phyloP scores from a whole-genome alignment of 2,888 invertebrate species.

The Luffia ferchaultella region DNA sequence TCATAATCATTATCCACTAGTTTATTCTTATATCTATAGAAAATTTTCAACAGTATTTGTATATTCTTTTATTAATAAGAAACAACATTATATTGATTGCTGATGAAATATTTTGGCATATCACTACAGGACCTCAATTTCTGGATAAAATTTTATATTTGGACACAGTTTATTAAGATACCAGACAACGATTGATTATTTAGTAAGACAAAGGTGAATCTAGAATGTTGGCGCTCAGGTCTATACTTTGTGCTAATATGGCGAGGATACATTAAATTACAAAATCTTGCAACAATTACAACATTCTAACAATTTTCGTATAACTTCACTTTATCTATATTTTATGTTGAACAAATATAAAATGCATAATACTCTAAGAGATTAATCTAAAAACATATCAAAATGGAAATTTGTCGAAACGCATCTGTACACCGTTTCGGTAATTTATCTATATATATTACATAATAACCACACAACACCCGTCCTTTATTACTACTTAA shows the following conservation, averaged over 20 bases:
- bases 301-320: constrained; percentile 46
- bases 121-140: constrained; percentile 61
- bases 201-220: too few relatives aligned
- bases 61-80: constrained; percentile 58
- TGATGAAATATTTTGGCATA: constrained; percentile 62
- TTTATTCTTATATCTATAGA: constrained; percentile 58
- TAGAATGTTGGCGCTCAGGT: too few relatives aligned
- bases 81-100: constrained; percentile 55
- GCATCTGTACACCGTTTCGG: constrained; percentile 17
- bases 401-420: constrained; percentile 55
- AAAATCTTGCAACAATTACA: constrained; percentile 39
- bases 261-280: constrained; percentile 27
- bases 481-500: not conserved
- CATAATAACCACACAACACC: not conserved
- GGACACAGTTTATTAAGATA: too few relatives aligned
- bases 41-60: constrained; percentile 64
- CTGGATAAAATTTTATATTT: too few relatives aligned
- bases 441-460: not conserved
- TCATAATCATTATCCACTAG: constrained; percentile 36
- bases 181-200: too few relatives aligned
- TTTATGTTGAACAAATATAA: constrained; percentile 50
- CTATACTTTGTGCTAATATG: constrained; percentile 3
- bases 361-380: constrained; percentile 50
- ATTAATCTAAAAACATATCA: constrained; percentile 57
- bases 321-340: constrained; percentile 28